Evolutionary conservation across 2,888 invertebrate genomes (phyloP).

Genomic region (Creontiades dilutus): DNA sequence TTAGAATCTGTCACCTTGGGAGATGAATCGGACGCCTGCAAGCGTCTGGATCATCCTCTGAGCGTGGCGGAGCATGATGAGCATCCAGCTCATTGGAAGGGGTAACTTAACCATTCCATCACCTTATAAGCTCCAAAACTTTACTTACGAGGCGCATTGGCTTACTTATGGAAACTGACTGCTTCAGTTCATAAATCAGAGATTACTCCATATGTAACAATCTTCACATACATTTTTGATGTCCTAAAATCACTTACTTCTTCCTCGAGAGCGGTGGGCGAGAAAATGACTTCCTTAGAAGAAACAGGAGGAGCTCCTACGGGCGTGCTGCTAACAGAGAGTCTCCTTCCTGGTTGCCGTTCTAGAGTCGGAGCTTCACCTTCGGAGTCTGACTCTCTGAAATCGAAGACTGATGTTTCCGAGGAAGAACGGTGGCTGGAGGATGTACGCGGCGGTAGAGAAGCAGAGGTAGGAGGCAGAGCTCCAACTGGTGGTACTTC

Average conservation of each 20-base stretch:
- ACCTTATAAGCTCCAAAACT: too few relatives aligned
- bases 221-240: too few relatives aligned
- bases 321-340: slow-evolving; percentile 38
- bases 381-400: slow-evolving; percentile 84
- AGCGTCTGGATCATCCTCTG: too few relatives aligned
- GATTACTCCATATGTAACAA: too few relatives aligned
- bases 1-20: too few relatives aligned
- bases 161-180: too few relatives aligned
- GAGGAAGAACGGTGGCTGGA: slow-evolving; percentile 81
- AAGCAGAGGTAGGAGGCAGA: slow-evolving; percentile 59
- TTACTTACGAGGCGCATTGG: too few relatives aligned
- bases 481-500: slow-evolving; percentile 50
- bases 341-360: slow-evolving; percentile 79
- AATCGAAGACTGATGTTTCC: slow-evolving; percentile 84
- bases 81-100: too few relatives aligned
- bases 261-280: slow-evolving; percentile 48
- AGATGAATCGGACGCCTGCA: too few relatives aligned
- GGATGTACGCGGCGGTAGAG: slow-evolving; percentile 50
- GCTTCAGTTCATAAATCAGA: too few relatives aligned
- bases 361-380: slow-evolving; percentile 82
- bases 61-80: too few relatives aligned
- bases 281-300: background rate
- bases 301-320: background rate
- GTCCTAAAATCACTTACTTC: slow-evolving; percentile 30
- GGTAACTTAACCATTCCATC: too few relatives aligned